These are phyloP conservation scores for Malurus alboscapulatus DNA, from an alignment of 2,113 vertebrate genomes.

Conservation along the genomic window DNA sequence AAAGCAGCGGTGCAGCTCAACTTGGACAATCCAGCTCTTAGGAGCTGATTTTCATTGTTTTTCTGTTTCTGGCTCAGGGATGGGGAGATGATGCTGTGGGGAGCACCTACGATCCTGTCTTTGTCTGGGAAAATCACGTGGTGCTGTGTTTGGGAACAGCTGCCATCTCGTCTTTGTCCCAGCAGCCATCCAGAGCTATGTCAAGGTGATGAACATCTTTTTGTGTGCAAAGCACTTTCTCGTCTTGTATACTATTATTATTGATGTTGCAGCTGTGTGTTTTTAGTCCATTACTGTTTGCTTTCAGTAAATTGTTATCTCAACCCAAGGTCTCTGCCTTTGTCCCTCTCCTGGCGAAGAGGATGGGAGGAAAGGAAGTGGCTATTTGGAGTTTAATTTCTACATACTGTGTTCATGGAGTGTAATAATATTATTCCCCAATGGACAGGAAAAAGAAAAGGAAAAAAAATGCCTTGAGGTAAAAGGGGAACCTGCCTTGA, in stretches of 20 bases:
- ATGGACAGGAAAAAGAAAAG: rapidly evolving
- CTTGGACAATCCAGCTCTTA: rapidly evolving
- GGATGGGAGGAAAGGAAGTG: neutral
- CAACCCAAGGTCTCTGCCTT: neutral
- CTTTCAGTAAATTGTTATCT: neutral
- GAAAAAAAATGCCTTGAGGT: neutral
- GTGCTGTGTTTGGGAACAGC: rapidly evolving
- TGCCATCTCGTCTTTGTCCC: rapidly evolving
- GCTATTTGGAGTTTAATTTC: neutral
- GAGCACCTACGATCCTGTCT: neutral
- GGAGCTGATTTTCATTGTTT: too few relatives aligned
- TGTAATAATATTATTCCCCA: neutral
- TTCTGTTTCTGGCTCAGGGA: neutral
- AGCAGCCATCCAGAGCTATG: rapidly evolving
- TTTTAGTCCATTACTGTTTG: neutral
- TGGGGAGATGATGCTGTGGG: rapidly evolving
- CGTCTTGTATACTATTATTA: neutral
- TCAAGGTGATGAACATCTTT: rapidly evolving
- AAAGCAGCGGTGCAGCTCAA: rapidly evolving
- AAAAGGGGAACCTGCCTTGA: neutral
- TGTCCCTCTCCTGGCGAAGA: neutral
- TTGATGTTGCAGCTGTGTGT: neutral
- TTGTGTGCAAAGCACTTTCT: neutral
- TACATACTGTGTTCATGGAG: rapidly evolving
- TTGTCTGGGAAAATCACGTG: neutral